Evolutionary conservation across 2,797 vertebrate genomes (phyloP).

Genomic region (Falco naumanni): DNA sequence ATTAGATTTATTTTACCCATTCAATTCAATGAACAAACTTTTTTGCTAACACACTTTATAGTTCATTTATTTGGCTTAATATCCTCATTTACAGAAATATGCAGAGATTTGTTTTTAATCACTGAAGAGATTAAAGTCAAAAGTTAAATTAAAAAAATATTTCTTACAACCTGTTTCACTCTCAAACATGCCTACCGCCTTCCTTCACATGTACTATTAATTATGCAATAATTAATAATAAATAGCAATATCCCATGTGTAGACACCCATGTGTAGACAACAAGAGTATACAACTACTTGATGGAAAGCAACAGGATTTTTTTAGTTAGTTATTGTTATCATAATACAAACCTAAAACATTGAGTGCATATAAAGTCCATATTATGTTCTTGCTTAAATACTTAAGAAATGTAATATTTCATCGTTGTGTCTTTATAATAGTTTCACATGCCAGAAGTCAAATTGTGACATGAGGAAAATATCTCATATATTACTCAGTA

Average conservation of each 20-base stretch:
- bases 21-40: slow-evolving; percentile 22
- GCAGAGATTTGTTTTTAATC: slow-evolving; percentile 55
- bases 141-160: slow-evolving; percentile 59
- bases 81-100: slow-evolving; percentile 58
- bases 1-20: slow-evolving; percentile 45
- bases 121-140: slow-evolving; percentile 51
- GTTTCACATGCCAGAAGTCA: neutral
- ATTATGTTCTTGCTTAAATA: neutral
- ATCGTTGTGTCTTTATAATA: neutral
- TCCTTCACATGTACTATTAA: slow-evolving; percentile 5
- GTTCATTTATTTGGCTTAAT: slow-evolving; percentile 67
- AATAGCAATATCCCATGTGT: neutral
- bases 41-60: slow-evolving; percentile 12
- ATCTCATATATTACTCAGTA: neutral
- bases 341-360: slow-evolving; percentile 23
- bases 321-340: slow-evolving; percentile 18
- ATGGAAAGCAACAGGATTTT: slow-evolving; percentile 40
- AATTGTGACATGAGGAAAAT: neutral
- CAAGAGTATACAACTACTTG: neutral
- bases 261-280: neutral
- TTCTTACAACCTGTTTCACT: slow-evolving; percentile 29
- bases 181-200: neutral
- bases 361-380: neutral
- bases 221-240: neutral
- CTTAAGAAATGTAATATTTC: neutral